Conservation (phyloP, 2,888 invertebrate genomes). For the Xylocampa areola region DNA sequence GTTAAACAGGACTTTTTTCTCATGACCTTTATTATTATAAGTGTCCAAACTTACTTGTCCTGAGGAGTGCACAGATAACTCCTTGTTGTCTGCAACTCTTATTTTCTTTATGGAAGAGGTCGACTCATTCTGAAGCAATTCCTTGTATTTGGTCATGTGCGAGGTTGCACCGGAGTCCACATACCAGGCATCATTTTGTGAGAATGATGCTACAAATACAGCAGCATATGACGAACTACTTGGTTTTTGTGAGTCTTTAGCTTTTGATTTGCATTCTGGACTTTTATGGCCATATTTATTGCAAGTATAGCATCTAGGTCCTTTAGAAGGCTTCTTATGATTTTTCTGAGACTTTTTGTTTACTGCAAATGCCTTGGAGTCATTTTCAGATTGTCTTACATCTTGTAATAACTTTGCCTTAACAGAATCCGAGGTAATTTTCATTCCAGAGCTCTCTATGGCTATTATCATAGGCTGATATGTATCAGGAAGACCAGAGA, state of each 20-base stretch:
- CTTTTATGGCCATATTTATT: slow-evolving; percentile 34
- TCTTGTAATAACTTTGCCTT: slow-evolving; percentile 43
- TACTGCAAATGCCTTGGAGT: slow-evolving; percentile 21
- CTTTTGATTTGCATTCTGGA: slow-evolving; percentile 21
- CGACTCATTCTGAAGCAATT: slow-evolving; percentile 20
- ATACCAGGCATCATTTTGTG: slow-evolving; percentile 22
- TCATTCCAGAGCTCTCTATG: slow-evolving; percentile 40
- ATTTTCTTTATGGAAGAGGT: slow-evolving; percentile 3
- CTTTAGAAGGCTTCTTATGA: slow-evolving; percentile 15
- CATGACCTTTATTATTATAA: slow-evolving; percentile 10
- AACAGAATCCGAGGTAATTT: slow-evolving; percentile 38
- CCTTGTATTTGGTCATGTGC: slow-evolving; percentile 36
- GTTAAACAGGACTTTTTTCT: slow-evolving; percentile 45
- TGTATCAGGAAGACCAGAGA: slow-evolving; percentile 38
- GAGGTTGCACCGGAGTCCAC: slow-evolving; percentile 50
- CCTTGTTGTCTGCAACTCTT: slow-evolving; percentile 7
- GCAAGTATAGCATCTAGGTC: slow-evolving; percentile 52
- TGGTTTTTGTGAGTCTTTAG: not conserved
- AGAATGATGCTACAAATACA: slow-evolving; percentile 43
- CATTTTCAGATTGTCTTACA: not conserved
- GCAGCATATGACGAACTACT: slow-evolving; percentile 40
- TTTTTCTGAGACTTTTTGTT: slow-evolving; percentile 12
- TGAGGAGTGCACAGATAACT: slow-evolving; percentile 1
- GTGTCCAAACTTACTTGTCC: not conserved
- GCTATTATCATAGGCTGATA: slow-evolving; percentile 44